Evolutionary conservation across 2,797 vertebrate species (phyloP), one percentile per base, ranked within the genome.

Genomic region (Rhyacichthys aspro): DNA sequence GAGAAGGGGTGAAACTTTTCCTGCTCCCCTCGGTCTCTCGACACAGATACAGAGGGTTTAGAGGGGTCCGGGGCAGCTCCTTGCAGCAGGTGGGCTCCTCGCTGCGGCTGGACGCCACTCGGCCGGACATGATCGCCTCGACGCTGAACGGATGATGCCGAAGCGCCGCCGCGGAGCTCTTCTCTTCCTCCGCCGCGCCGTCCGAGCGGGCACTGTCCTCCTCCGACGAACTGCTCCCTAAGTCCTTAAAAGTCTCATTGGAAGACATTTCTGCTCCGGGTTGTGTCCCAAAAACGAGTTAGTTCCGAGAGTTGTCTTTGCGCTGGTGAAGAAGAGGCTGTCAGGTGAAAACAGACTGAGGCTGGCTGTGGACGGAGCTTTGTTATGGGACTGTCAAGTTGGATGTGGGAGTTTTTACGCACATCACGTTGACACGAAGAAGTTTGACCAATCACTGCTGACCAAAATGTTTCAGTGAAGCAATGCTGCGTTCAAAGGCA

Each of bases 101-200:
- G 36, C 19, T 16, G 11, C 60, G 58, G 41, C 23, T 44, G 18
- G 58, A 58, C 38, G 68, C 66, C 55, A 75, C 90, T 55, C 78
- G 76, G 9, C 77, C 72, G 39, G 90, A 86, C 79, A 93, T 92
- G 8, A 93, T 86, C 49, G 92, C 91, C 78, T 93, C 92, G 58
- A 93, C 92, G 84, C 92, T 93, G 86, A 93, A 93, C 8, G 92
- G 91, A 46, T 89, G 89, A 68, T 72, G 85, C 45, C 78, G 82
- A 3, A 67, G 84, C 34, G 48, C 70, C 55, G 23, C 72, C 12
- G 79, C 65, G 10, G 79, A 66, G 3, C 33, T 62, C 72, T 68
- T 86, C 72, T 43, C 53, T 39, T 82, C 72, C 63, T 87, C 86
- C 74, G 55, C 79, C 33, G 67, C 36, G 23, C 49, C 59, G 14